These are phyloP conservation scores for Dasypogon diadema DNA, from an alignment of 2,888 invertebrate species.

Conservation along the genomic window DNA sequence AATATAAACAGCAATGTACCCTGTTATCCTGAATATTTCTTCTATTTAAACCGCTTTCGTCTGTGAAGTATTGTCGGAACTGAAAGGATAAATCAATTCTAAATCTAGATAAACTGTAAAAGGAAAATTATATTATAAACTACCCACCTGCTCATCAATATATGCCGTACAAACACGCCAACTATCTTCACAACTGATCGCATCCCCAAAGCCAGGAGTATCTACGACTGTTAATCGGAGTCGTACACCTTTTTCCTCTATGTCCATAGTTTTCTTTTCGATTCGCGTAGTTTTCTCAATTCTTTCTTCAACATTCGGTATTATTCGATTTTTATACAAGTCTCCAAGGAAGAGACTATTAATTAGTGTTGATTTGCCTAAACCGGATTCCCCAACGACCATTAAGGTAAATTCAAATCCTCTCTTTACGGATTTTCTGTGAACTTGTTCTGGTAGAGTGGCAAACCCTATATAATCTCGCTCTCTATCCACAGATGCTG, in stretches of 20 bases:
- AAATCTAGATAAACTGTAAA: background rate
- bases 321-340: slow-evolving; percentile 87
- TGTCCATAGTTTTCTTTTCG: slow-evolving; percentile 90
- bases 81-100: slow-evolving; percentile 54
- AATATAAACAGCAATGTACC: slow-evolving; percentile 95
- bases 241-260: slow-evolving; percentile 93
- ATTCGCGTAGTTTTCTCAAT: slow-evolving; percentile 79
- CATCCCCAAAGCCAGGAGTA: slow-evolving; percentile 96
- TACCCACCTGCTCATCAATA: slow-evolving; percentile 82
- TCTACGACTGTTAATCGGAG: slow-evolving; percentile 92
- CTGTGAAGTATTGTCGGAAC: slow-evolving; percentile 84
- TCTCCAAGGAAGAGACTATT: slow-evolving; percentile 95
- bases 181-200: slow-evolving; percentile 93
- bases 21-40: slow-evolving; percentile 96
- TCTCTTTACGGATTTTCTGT: slow-evolving; percentile 94
- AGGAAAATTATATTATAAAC: slow-evolving; percentile 19
- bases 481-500: slow-evolving; percentile 71
- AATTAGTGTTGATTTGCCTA: slow-evolving; percentile 94
- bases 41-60: slow-evolving; percentile 94
- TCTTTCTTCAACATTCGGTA: slow-evolving; percentile 72
- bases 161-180: slow-evolving; percentile 93
- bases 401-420: slow-evolving; percentile 97
- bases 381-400: slow-evolving; percentile 95
- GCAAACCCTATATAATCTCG: slow-evolving; percentile 94
- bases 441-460: slow-evolving; percentile 94